phyloP scores from a whole-genome alignment of 2,113 vertebrate species.

The Turnix velox region DNA sequence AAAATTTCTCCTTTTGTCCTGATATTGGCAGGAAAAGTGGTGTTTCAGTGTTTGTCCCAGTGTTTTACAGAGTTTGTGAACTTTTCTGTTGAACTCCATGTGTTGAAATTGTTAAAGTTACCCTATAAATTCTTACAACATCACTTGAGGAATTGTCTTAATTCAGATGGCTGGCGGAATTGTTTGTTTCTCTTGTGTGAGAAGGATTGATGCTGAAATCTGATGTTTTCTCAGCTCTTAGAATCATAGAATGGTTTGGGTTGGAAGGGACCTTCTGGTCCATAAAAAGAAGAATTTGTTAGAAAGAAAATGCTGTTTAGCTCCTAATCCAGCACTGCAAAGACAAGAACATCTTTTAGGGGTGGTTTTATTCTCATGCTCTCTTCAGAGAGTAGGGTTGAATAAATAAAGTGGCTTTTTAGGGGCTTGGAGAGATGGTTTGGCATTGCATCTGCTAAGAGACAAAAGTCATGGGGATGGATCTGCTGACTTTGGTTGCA shows the following conservation, averaged over 20 bases:
- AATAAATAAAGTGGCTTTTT: no score
- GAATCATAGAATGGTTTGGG: no score
- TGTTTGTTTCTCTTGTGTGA: background rate
- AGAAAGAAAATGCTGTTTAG: background rate
- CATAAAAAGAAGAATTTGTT: background rate
- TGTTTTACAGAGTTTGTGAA: background rate
- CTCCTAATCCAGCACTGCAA: background rate
- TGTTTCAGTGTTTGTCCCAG: background rate
- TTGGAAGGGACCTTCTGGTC: no score
- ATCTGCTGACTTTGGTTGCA: no score
- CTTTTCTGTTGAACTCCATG: background rate
- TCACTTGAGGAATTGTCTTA: background rate
- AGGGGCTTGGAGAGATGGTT: background rate
- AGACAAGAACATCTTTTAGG: background rate
- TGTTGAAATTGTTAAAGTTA: background rate
- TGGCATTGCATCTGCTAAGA: background rate
- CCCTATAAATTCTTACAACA: background rate
- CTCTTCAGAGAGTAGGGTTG: background rate
- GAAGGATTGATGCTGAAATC: background rate
- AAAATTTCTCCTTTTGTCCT: background rate
- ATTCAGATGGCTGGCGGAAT: no score
- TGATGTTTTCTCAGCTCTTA: no score
- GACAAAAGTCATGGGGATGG: background rate
- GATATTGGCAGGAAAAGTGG: fast-evolving
- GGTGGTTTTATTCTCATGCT: background rate